Base-by-base conservation (phyloP, 1,140 invertebrate species). In the Nebria ingens region DNA sequence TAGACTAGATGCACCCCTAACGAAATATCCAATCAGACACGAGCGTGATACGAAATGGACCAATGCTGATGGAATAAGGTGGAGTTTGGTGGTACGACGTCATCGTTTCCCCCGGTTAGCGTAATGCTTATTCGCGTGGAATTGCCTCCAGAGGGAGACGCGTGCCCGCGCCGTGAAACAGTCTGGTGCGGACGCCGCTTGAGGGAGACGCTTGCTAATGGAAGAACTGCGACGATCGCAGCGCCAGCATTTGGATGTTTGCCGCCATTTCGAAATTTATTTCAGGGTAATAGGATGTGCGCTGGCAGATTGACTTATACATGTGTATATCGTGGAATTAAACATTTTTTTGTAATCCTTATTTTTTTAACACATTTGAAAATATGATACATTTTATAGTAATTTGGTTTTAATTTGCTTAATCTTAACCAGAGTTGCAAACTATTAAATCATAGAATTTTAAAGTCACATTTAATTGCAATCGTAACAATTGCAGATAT, bases 61-160 rank as follows among this genome's bases (percentile, higher is more conserved):
- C 40, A 45, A 45, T 45, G 4, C 9, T 9, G 17, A 45, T 9
- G 15, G 3, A 4, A 17, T 4, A 9, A 45, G 40, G 40, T 17
- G 40, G 40, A 45, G 40, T 17, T 45, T 17, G n/a, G 15, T 45
- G 40, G 3, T 9, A 45, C 54, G 56, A 59, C 19, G 23, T 50
- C 58, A 68, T 69, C 63, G 66, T 66, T 69, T 60, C 50, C 17
- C 49, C 34, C 51, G 52, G 62, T 58, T 64, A n/a, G n/a, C n/a
- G n/a, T n/a, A 61, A 62, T 64, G 65, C 55, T 61, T 61, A 67
- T 65, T 68, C 62, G 67, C 56, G 65, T 65, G 67, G 59, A 63
- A 69, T 59, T 52, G 52, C 64, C 67, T 54, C 60, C 58, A 66
- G 67, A 69, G 67, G 65, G 63, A 61, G 65, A 65, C 65, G 40